Evolutionary conservation across 2,888 invertebrate species (phyloP).

Genomic region (Drosophila subquinaria): DNA sequence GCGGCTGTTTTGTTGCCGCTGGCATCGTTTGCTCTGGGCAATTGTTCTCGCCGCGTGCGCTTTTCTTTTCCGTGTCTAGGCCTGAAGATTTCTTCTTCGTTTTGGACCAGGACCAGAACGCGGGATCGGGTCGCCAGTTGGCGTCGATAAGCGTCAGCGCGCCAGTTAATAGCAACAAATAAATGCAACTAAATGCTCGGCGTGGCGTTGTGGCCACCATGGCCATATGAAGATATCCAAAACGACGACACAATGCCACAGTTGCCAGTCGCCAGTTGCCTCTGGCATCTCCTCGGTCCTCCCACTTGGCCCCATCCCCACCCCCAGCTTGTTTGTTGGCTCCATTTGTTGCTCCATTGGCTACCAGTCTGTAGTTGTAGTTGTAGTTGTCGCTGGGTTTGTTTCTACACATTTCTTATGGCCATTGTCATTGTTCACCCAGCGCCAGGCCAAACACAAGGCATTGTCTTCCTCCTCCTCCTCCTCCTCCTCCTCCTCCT

Average conservation of each 20-base stretch:
- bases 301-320: conserved; percentile 58
- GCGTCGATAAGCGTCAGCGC: conserved; percentile 82
- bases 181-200: conserved; percentile 85
- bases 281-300: conserved; percentile 82
- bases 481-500: conserved; percentile 26
- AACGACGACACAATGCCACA: conserved; percentile 84
- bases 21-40: conserved; percentile 44
- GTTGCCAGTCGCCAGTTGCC: conserved; percentile 77
- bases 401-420: conserved; percentile 61
- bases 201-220: conserved; percentile 42
- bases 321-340: conserved; percentile 1
- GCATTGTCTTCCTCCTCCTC: conserved; percentile 48
- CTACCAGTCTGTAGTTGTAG: conserved; percentile 14
- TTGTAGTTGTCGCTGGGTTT: conserved; percentile 35
- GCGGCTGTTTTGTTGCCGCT: conserved; percentile 31
- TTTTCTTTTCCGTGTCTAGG: conserved; percentile 72
- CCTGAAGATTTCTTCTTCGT: background rate
- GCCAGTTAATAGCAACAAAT: conserved; percentile 86
- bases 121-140: conserved; percentile 26
- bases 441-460: conserved; percentile 49
- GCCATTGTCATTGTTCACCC: conserved; percentile 69
- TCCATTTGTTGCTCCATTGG: conserved; percentile 25
- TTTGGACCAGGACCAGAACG: conserved; percentile 21
- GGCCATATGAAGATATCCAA: conserved; percentile 85
- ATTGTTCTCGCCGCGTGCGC: conserved; percentile 74